Base-by-base conservation (phyloP, 2,888 invertebrate genomes). In the Pyrrhosoma nymphula region DNA sequence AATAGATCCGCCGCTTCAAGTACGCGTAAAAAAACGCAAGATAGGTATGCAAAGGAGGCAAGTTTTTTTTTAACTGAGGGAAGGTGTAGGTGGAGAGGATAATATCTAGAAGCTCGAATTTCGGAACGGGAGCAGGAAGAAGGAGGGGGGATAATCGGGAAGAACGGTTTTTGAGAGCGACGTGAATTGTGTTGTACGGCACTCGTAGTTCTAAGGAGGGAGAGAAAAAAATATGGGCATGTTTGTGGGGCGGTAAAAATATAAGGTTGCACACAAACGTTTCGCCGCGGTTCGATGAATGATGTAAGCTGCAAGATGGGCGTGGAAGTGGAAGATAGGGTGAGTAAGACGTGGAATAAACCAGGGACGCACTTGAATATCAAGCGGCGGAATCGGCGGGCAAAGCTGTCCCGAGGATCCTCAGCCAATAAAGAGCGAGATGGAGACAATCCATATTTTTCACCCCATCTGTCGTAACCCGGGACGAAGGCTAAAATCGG, bases 391-490 rank as follows among this genome's bases (percentile, higher is more conserved):
- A 2, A 47, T 47, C 47, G 26, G 23, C 10, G 82, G 30, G 82
- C 16, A 35, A 82, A 82, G 82, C 35, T 35, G 82, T 82, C 14
- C 16, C 16, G 35, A 82, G 82, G 82, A 82, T 82, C 82, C 30
- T 82, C 82, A 35, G 35, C 82, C 30, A 30, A 82, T 82, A 82
- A 82, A 82, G 82, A 16, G 30, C 16, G 82, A 18, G 30, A 82
- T 82, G 82, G 35, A 82, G 82, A 82, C 82, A 82, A 82, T 82
- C 82, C 35, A 30, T 82, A 82, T 82, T 82, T 82, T 35, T 82
- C 16, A 30, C 20, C 69, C 8, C 35, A 8, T 82, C 35, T 18
- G 30, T 16, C 82, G 82, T 26, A 82, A 35, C 30, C 14, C 82
- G 16, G 10, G 35, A 82, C 82, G 0, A 35, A 35, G 69, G 0